A percentile compares a stretch with the other conserved stretches of the same genome.
Conservation (phyloP, 2,113 vertebrate species). For the Clarias gariepinus region DNA sequence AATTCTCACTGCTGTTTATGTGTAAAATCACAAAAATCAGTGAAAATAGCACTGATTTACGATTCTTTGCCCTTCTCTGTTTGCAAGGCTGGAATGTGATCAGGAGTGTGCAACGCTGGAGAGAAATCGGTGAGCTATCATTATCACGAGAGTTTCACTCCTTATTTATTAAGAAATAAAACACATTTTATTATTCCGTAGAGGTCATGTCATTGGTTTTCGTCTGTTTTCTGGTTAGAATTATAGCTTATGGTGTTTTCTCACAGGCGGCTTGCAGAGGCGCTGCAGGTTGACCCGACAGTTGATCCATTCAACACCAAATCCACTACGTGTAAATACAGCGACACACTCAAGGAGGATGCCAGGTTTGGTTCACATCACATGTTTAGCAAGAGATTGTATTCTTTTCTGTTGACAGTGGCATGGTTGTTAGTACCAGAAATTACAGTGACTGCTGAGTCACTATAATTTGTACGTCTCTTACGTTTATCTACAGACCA, state of each 20-base stretch:
- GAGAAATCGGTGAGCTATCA: slow-evolving; percentile 82
- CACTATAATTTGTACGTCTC: too few species aligned
- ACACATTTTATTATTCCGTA: background rate
- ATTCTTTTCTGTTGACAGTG: background rate
- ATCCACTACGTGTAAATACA: slow-evolving; percentile 85
- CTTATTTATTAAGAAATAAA: background rate
- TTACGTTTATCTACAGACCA: too few species aligned
- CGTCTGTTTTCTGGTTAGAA: background rate
- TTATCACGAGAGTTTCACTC: background rate
- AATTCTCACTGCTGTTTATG: background rate
- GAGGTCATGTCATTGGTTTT: background rate
- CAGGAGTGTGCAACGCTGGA: slow-evolving; percentile 90
- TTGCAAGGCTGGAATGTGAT: slow-evolving; percentile 89
- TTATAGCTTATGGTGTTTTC: slow-evolving; percentile 9
- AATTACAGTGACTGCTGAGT: too few species aligned
- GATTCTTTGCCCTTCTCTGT: slow-evolving; percentile 17
- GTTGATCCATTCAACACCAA: slow-evolving; percentile 89
- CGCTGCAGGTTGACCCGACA: slow-evolving; percentile 86
- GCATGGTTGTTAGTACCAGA: too few species aligned
- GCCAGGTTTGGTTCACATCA: slow-evolving; percentile 77
- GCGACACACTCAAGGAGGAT: slow-evolving; percentile 91
- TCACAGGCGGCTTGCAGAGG: slow-evolving; percentile 83
- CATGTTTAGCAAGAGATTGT: background rate
- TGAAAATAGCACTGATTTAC: background rate
- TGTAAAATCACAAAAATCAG: too few species aligned